Conservation (phyloP, 2,113 vertebrate genomes). For the Noctilio leporinus region DNA sequence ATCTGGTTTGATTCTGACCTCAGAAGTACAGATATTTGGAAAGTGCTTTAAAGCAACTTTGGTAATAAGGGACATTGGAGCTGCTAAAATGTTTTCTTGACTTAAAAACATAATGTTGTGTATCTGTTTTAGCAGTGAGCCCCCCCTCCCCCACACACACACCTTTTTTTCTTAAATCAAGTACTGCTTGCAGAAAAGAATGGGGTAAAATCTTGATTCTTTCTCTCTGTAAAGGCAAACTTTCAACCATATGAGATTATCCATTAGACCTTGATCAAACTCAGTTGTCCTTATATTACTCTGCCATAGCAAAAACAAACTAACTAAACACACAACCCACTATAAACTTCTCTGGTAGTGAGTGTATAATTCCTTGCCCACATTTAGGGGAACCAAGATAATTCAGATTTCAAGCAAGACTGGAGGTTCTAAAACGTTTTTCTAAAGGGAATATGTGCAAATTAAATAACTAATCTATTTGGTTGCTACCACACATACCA, state of each 20-base stretch:
- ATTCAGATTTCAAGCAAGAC: background rate
- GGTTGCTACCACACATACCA: background rate
- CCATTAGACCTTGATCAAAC: background rate
- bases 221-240: slow-evolving; percentile 10
- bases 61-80: background rate
- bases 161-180: background rate
- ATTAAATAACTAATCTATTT: slow-evolving; percentile 24
- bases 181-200: slow-evolving; percentile 1
- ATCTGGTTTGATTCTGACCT: slow-evolving; percentile 33
- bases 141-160: too few species aligned
- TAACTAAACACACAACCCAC: background rate
- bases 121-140: background rate
- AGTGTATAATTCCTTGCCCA: background rate
- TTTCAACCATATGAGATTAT: background rate
- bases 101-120: background rate
- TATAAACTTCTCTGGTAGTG: background rate
- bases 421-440: background rate
- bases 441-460: background rate
- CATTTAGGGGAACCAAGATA: background rate
- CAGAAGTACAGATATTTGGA: background rate
- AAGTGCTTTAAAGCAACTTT: slow-evolving; percentile 28
- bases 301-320: background rate
- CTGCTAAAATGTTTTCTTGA: background rate
- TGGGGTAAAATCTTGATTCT: background rate
- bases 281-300: background rate